These are phyloP conservation scores for Pemphredon lugubris DNA, from an alignment of 2,888 invertebrate species.

Conservation along the genomic window DNA sequence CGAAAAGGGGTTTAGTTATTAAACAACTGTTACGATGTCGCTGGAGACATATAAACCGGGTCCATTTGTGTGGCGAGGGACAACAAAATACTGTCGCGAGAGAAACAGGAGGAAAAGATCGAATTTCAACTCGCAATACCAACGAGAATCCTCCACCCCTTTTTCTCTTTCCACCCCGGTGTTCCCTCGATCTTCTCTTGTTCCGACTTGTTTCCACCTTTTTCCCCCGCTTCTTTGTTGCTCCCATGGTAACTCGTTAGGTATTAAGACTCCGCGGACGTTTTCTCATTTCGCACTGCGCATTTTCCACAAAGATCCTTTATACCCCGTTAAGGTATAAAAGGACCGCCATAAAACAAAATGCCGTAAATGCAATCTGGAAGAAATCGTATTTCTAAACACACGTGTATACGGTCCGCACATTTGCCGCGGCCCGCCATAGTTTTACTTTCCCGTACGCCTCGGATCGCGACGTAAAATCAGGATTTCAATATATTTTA, in stretches of 20 bases:
- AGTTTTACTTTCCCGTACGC: too few relatives aligned
- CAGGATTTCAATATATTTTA: too few relatives aligned
- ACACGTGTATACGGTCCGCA: too few relatives aligned
- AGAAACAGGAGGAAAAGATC: constrained; percentile 31
- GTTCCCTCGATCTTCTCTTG: constrained; percentile 9
- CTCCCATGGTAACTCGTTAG: constrained; percentile 60
- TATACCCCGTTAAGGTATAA: constrained; percentile 48
- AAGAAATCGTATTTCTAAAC: too few relatives aligned
- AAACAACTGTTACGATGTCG: too few relatives aligned
- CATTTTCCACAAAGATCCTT: constrained; percentile 3
- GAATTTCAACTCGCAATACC: constrained; percentile 26
- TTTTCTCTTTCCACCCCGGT: constrained; percentile 7
- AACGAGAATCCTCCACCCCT: constrained; percentile 7
- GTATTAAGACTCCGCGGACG: constrained; percentile 49
- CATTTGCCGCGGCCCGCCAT: too few relatives aligned
- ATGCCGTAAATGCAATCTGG: constrained; percentile 61
- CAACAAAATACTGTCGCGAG: constrained; percentile 44
- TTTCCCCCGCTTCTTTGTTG: constrained; percentile 16
- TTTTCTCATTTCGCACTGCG: constrained; percentile 11
- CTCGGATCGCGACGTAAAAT: too few relatives aligned
- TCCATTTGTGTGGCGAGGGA: too few relatives aligned
- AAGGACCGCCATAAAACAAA: constrained; percentile 61
- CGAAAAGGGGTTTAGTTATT: too few relatives aligned
- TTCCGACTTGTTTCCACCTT: constrained; percentile 30
- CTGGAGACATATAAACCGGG: too few relatives aligned